Evolutionary conservation across 2,113 vertebrate species (phyloP).

Genomic region (Anoplopoma fimbria): DNA sequence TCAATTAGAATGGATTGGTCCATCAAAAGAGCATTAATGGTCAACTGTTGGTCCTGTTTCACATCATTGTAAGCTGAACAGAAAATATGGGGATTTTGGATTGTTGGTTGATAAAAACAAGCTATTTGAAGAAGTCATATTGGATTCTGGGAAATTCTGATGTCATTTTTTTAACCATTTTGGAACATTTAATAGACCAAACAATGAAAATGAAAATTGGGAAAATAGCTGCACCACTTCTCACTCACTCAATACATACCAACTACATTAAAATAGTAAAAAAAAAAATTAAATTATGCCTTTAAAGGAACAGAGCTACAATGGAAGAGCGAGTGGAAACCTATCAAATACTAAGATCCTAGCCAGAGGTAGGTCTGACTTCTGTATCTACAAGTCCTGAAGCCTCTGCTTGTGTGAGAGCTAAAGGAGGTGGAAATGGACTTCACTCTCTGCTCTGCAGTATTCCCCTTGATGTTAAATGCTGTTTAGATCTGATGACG

Average conservation of each 20-base stretch:
- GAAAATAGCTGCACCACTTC: background rate
- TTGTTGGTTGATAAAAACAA: background rate
- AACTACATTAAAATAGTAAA: background rate
- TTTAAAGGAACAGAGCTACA: background rate
- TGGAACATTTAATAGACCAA: background rate
- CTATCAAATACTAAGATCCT: background rate
- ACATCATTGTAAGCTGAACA: background rate
- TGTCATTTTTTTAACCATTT: background rate
- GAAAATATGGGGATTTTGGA: background rate
- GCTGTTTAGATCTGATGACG: slow-evolving; percentile 36
- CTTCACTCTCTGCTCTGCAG: slow-evolving; percentile 8
- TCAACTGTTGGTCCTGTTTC: background rate
- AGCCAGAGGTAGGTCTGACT: background rate
- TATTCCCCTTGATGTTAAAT: slow-evolving; percentile 37
- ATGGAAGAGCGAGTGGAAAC: background rate
- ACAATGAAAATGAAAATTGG: background rate
- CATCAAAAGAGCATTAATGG: background rate
- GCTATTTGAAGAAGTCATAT: background rate
- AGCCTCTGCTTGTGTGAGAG: background rate
- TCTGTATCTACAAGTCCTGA: background rate
- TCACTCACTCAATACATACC: background rate
- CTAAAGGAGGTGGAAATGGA: background rate
- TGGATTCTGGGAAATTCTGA: background rate
- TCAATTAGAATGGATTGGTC: background rate
- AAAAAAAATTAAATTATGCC: background rate